These are phyloP conservation scores for Hydractinia echinata DNA, from an alignment of 30 jellyfish, hydroid and myxozoan species.

Conservation along the genomic window DNA sequence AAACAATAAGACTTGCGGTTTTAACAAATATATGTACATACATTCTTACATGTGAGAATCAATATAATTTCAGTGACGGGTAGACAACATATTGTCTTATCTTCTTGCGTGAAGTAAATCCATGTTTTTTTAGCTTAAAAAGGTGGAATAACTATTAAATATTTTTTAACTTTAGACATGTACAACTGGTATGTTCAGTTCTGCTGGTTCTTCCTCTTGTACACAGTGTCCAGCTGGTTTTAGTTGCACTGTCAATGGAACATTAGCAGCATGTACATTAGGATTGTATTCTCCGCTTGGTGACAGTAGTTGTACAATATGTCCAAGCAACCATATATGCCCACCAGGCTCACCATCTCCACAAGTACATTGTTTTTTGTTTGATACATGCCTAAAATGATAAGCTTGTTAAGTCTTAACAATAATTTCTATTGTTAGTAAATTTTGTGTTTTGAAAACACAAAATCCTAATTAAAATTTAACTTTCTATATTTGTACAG, in stretches of 20 bases:
- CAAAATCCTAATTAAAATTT: neutral
- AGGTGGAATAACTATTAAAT: neutral
- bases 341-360: constrained; percentile 51
- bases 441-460: neutral
- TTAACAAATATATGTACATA: no score
- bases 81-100: no score
- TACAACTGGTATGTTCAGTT: constrained; percentile 65
- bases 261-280: constrained; percentile 52
- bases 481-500: constrained; percentile 21
- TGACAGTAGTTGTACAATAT: constrained; percentile 47
- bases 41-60: no score
- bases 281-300: constrained; percentile 81
- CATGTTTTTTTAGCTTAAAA: no score
- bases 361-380: constrained; percentile 34
- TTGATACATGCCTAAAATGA: neutral
- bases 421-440: neutral
- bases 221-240: constrained; percentile 94
- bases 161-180: constrained; percentile 45
- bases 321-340: constrained; percentile 69
- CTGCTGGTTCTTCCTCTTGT: constrained; percentile 75
- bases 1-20: no score
- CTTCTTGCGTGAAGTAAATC: no score
- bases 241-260: constrained; percentile 53
- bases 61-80: no score
- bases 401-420: neutral